These are phyloP conservation scores for Notarius quadriscutis DNA, from an alignment of 2,113 vertebrate species.

Conservation along the genomic window DNA sequence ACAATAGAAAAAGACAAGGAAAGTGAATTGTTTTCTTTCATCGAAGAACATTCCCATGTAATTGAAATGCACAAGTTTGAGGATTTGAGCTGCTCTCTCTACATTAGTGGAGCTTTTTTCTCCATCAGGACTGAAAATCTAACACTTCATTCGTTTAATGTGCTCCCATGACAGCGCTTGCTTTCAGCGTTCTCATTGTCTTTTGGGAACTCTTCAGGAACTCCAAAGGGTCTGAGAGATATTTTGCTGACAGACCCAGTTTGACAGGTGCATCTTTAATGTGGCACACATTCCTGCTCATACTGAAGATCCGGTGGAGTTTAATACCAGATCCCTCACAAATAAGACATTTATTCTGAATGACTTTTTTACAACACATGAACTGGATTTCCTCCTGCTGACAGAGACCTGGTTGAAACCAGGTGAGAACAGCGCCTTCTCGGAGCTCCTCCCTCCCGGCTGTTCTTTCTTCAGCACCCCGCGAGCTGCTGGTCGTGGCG, in stretches of 20 bases:
- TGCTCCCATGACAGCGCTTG: constrained; percentile 3
- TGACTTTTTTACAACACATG: no score
- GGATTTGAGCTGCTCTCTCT: background rate
- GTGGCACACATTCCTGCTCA: constrained; percentile 19
- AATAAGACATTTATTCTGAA: no score
- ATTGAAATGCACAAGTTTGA: background rate
- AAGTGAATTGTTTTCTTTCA: background rate
- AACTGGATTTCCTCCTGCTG: no score
- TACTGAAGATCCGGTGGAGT: constrained; percentile 36
- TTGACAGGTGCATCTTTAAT: constrained; percentile 55
- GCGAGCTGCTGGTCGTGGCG: no score
- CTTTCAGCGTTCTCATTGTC: background rate
- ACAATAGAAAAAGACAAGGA: background rate
- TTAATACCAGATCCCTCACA: no score
- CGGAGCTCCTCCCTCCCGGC: no score
- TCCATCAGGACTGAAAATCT: constrained; percentile 24
- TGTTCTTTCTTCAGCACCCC: no score
- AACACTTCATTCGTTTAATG: constrained; percentile 36
- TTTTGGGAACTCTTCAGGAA: background rate
- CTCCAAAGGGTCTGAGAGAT: background rate
- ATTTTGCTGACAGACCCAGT: constrained; percentile 46
- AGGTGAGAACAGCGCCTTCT: no score
- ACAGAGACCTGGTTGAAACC: no score
- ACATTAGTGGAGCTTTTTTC: constrained; percentile 26
- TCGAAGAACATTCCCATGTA: background rate